These are phyloP conservation scores for Calypte anna DNA, from an alignment of 2,113 vertebrate species.

Conservation along the genomic window DNA sequence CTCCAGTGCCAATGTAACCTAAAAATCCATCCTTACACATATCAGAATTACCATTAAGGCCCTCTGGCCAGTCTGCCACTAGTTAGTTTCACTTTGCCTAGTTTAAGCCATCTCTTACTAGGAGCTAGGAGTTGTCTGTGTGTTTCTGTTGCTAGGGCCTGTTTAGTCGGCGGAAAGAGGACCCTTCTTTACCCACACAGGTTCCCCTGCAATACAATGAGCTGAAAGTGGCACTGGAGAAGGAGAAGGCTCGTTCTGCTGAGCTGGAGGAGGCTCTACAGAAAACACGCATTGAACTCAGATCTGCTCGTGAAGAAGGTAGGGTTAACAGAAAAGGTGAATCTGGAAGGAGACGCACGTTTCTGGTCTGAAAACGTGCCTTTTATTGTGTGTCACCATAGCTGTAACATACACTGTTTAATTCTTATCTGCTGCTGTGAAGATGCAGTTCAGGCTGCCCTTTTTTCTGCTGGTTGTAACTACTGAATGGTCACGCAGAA, in stretches of 20 bases:
- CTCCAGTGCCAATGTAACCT: conserved; percentile 70
- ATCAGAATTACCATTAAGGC: conserved; percentile 72
- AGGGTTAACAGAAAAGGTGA: conserved; percentile 54
- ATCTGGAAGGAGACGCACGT: conserved; percentile 28
- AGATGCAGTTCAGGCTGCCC: not conserved
- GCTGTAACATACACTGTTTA: not conserved
- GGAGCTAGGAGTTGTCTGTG: conserved; percentile 87
- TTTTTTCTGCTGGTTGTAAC: not conserved
- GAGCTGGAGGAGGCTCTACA: conserved; percentile 96
- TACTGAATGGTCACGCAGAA: conserved; percentile 14
- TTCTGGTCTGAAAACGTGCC: not conserved
- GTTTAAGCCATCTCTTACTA: conserved; percentile 77
- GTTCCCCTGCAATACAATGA: conserved; percentile 98
- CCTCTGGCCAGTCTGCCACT: conserved; percentile 63
- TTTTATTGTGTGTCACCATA: not conserved
- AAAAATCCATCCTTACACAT: conserved; percentile 53
- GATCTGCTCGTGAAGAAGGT: conserved; percentile 95
- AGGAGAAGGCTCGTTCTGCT: conserved; percentile 92
- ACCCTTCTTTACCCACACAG: conserved; percentile 92
- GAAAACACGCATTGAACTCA: conserved; percentile 95
- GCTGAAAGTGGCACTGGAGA: conserved; percentile 95
- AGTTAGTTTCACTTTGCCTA: conserved; percentile 74
- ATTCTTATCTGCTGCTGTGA: not conserved
- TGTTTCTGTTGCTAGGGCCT: conserved; percentile 91
- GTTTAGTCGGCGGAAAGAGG: conserved; percentile 96